Evolutionary conservation across 2,113 vertebrate species (phyloP).

Genomic region (Cottus gobio): DNA sequence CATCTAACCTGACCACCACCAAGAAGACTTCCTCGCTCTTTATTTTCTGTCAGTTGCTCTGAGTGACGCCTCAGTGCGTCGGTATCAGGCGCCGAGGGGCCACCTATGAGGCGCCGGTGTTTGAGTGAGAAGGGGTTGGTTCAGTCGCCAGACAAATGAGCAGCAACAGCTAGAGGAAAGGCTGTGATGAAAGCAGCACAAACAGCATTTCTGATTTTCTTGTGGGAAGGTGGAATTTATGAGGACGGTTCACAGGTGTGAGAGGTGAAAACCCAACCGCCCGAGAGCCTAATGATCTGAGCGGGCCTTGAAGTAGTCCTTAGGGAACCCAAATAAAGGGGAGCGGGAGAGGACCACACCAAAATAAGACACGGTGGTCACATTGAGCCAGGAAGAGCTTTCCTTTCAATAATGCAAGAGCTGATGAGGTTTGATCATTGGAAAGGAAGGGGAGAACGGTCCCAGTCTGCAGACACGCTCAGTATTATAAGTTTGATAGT

Average conservation of each 20-base stretch:
- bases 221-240: conserved; percentile 56
- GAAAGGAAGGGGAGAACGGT: not conserved
- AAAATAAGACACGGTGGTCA: conserved; percentile 49
- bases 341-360: conserved; percentile 54
- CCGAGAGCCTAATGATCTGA: conserved; percentile 71
- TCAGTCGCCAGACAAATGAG: conserved; percentile 37
- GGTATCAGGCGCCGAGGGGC: too few relatives aligned
- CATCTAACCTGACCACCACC: too few relatives aligned
- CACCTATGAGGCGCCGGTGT: too few relatives aligned
- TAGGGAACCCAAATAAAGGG: conserved; percentile 53
- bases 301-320: conserved; percentile 75
- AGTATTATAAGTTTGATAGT: conserved; percentile 8
- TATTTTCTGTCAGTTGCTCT: too few relatives aligned
- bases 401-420: conserved; percentile 61
- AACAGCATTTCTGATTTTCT: conserved; percentile 69
- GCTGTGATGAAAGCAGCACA: conserved; percentile 52
- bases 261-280: conserved; percentile 65
- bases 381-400: conserved; percentile 38
- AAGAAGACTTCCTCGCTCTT: too few relatives aligned
- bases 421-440: conserved; percentile 53
- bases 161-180: conserved; percentile 7
- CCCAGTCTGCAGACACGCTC: not conserved
- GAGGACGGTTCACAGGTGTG: conserved; percentile 71
- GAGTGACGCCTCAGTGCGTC: too few relatives aligned
- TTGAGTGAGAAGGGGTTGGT: not conserved